Percentiles rank a stretch among this genome's conserved stretches.
phyloP scores from a whole-genome alignment of 2,797 vertebrate genomes.

The Rhinatrema bivittatum region DNA sequence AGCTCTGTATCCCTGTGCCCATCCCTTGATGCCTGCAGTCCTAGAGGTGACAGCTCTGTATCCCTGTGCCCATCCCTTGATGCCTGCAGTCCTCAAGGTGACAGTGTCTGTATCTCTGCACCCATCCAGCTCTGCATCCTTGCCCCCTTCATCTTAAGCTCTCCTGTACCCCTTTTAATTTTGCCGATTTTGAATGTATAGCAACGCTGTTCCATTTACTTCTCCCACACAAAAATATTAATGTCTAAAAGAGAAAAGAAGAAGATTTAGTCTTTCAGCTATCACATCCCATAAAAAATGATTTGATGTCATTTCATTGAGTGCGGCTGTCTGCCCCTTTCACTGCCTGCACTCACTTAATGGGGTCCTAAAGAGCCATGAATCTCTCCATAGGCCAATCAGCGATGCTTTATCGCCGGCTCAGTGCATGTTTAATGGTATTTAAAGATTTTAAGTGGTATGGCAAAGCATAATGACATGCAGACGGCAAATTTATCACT shows the following conservation, averaged over 20 bases:
- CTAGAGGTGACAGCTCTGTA: too few species aligned
- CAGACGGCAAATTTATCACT: constrained; percentile 6
- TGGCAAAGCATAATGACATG: constrained; percentile 12
- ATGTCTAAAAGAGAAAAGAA: not conserved
- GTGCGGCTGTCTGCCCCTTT: constrained; percentile 1
- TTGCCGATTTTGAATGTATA: too few species aligned
- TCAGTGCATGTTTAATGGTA: constrained; percentile 16
- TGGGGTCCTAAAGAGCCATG: constrained; percentile 6
- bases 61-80: too few species aligned
- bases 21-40: too few species aligned
- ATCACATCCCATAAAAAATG: too few species aligned
- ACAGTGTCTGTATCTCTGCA: too few species aligned
- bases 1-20: too few species aligned
- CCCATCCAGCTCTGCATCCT: too few species aligned
- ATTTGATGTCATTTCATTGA: constrained; percentile 9
- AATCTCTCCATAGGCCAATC: constrained; percentile 10
- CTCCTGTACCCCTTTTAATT: too few species aligned
- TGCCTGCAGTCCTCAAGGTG: too few species aligned
- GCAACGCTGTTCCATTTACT: not conserved
- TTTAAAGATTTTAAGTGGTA: constrained; percentile 18
- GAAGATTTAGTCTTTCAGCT: not conserved
- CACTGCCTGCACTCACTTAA: constrained; percentile 8
- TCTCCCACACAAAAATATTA: not conserved
- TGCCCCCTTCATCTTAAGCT: too few species aligned
- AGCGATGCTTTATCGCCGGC: constrained; percentile 11